Base-by-base conservation (phyloP, 2,797 vertebrate genomes). In the Salmo trutta region DNA sequence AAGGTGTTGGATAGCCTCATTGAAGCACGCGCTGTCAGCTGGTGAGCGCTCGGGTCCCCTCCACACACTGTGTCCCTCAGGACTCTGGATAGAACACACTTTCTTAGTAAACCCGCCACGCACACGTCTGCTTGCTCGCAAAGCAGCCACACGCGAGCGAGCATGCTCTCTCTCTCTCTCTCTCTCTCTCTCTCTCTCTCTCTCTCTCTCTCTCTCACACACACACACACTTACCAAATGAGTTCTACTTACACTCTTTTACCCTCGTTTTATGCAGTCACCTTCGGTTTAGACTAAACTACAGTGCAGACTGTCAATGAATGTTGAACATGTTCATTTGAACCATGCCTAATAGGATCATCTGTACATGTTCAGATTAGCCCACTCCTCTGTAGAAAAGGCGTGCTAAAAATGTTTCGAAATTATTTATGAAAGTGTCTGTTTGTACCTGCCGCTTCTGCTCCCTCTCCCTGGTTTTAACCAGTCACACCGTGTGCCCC, bases 1-100 rank as follows among this genome's bases (percentile, higher is more conserved):
- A 91, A 92, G 92, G 94, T 94, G 95, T 95, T 93, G 92, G 91
- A 95, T 96, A 96, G 96, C 96, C 95, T 94, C 93, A 93, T 91
- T 91, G 89, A 91, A 95, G 95, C 96, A 96, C 96, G 95, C 96
- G 95, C 94, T 96, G 98, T 98, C 98, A 98, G 97, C 97, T 99
- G 98, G 97, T 96, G 96, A 98, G 97, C 97, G 97, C 96, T 95
- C 94, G 91, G 88, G 88, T 90, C 91, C 93, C 93, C 94, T 91
- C 94, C 94, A 83, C 79, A 93, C 83, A 36, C 77, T 51, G 54
- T 80, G 95, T 96, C 97, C 96, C 96, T 88, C 84, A 96, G 96
- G 97, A 97, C 88, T 90, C 87, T 77, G 90, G 91, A 91, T 86
- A 86, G 87, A 91, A 76, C 73, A 91, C 93, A 87, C 90, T 90